Conservation (phyloP, 2,113 vertebrate species). For the Machaerirhynchus nigripectus region DNA sequence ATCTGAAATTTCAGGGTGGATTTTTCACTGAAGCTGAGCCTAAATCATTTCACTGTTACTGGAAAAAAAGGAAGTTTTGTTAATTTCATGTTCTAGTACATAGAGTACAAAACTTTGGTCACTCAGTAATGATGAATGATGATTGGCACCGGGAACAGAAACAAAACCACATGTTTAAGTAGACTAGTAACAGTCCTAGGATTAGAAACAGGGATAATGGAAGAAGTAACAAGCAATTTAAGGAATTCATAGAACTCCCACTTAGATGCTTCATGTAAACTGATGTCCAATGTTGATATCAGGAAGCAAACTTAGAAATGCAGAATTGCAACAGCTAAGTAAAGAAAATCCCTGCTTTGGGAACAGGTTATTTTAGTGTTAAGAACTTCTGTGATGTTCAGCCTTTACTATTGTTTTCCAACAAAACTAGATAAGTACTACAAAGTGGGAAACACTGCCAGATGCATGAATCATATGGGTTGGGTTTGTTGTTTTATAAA, state of each 20-base stretch:
- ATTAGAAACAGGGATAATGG: background rate
- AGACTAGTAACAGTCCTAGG: background rate
- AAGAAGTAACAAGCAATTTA: background rate
- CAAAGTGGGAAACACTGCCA: background rate
- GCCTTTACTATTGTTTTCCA: background rate
- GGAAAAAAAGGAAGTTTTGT: background rate
- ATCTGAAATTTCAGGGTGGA: background rate
- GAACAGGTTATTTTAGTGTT: background rate
- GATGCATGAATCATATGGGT: background rate
- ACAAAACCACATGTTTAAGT: accelerated
- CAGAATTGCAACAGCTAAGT: background rate
- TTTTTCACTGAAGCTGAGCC: background rate
- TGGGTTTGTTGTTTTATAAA: background rate
- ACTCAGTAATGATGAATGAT: background rate
- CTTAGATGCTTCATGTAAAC: background rate
- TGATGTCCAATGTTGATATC: background rate
- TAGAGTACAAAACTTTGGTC: background rate
- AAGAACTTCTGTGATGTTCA: background rate
- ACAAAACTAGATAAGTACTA: background rate
- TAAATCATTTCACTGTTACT: background rate
- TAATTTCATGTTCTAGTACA: background rate
- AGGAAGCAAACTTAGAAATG: background rate
- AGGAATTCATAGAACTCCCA: background rate
- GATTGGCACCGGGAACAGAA: background rate
- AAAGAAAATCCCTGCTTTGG: background rate